Evolutionary conservation across 2,797 vertebrate species (phyloP).

Genomic region (Poeciliopsis gracilis): DNA sequence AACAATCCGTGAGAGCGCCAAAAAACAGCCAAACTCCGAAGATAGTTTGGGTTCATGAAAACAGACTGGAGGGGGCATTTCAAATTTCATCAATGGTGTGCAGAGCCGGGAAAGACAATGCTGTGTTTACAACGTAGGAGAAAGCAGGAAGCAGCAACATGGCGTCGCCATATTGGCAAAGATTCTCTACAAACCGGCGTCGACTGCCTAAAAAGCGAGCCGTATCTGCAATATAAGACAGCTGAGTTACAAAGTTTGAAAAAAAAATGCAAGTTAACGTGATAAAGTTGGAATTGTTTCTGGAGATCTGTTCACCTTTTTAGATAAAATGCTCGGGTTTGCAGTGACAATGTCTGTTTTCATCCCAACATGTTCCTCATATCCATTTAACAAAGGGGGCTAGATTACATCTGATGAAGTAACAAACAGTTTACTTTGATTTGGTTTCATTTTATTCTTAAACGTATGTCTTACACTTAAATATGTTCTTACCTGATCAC

Average conservation of each 20-base stretch:
- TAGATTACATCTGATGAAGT: neutral
- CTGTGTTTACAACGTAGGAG: neutral
- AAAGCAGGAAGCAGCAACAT: neutral
- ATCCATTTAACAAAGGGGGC: neutral
- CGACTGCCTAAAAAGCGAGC: neutral
- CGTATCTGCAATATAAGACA: neutral
- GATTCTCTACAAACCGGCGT: neutral
- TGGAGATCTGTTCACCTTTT: neutral
- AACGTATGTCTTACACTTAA: neutral
- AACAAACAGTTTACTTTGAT: neutral
- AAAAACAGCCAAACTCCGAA: slow-evolving; percentile 84
- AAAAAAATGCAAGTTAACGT: neutral
- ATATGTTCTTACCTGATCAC: slow-evolving; percentile 86
- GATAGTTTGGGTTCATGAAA: slow-evolving; percentile 72
- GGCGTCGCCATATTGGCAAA: neutral
- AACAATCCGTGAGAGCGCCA: slow-evolving; percentile 87
- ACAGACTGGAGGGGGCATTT: neutral
- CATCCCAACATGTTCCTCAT: neutral
- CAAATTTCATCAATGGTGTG: neutral
- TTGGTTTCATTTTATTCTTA: neutral
- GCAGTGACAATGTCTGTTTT: neutral
- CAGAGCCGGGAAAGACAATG: neutral
- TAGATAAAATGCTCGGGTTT: neutral
- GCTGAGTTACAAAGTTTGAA: neutral
- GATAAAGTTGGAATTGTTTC: neutral